A percentile compares a stretch with the other conserved stretches of the same genome.
These are phyloP conservation scores for Cyphomyrus plagiostoma DNA, from an alignment of 2,113 vertebrate genomes.

Conservation along the genomic window DNA sequence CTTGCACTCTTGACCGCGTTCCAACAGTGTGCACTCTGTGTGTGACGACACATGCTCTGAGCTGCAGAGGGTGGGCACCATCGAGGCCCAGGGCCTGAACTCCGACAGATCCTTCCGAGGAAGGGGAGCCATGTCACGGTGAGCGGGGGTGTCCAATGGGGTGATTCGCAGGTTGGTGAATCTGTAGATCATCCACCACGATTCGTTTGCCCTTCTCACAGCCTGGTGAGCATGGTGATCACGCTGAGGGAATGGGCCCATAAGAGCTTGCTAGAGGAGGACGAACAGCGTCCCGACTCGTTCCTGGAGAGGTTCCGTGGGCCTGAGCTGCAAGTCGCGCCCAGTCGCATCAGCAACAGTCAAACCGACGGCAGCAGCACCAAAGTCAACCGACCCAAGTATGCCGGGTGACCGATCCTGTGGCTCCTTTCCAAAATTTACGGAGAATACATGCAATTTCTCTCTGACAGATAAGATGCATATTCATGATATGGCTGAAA, in stretches of 20 bases:
- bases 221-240: conserved; percentile 74
- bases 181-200: not conserved
- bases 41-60: conserved; percentile 69
- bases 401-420: not conserved
- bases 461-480: not conserved
- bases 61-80: conserved; percentile 61
- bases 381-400: conserved; percentile 47
- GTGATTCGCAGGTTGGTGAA: not conserved
- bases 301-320: conserved; percentile 87
- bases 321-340: conserved; percentile 63
- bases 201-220: conserved; percentile 30
- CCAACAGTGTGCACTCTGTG: conserved; percentile 62
- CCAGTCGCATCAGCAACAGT: conserved; percentile 58
- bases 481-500: not conserved
- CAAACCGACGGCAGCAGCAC: conserved; percentile 39
- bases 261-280: conserved; percentile 71
- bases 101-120: conserved; percentile 58
- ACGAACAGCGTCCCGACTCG: conserved; percentile 71
- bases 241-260: conserved; percentile 84
- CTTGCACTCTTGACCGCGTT: conserved; percentile 10
- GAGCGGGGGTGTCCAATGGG: not conserved
- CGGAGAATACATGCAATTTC: not conserved
- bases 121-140: conserved; percentile 71
- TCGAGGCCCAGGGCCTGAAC: conserved; percentile 43
- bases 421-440: too few species aligned